Base-by-base conservation (phyloP, 2,797 vertebrate species). In the Sebastes nivosus region DNA sequence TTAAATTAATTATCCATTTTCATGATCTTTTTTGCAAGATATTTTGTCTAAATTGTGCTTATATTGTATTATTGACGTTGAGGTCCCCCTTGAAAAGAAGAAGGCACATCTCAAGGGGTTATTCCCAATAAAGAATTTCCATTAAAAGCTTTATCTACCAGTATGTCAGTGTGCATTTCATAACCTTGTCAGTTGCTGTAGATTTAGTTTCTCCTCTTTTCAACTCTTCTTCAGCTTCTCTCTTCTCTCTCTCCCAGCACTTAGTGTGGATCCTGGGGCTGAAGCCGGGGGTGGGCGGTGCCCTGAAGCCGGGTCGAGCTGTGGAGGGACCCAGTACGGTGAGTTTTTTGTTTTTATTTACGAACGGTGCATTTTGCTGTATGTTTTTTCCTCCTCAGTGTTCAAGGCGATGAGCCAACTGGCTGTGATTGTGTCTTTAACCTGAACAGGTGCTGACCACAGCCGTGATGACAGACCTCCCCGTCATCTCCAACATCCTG, bases 201-300 rank as follows among this genome's bases (percentile, higher is more conserved):
- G 4, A 29, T 64, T 29, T 55, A 60, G 24, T 22, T 32, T 38
- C 25, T 14, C 20, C 12, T 54, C 13, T 32, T 50, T 52, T 34
- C 5, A 67, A 14, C 12, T 9, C 25, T 59, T 18, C 4, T 34
- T 75, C 24, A 46, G 18, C 5, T 22, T 81, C 25, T 77, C 7
- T 2, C 22, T 38, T 74, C 59, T 58, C n/a, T 76, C 92, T 76
- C 92, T 92, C 60, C 38, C 84, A 99, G 99, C 99, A 99, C 95
- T 96, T 99, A 87, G 99, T 99, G 29, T 99, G 99, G 99, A 99
- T 99, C 92, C 93, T 99, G 82, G 99, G 99, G 60, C 95, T 99
- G 87, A 99, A 99, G 85, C 99, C 99, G n/a, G 96, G 96, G 5
- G 83, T 96, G 71, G 98, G 99, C 1, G 98, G 99, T 60, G 97